Percentiles rank a stretch among this genome's conserved stretches.
Conservation (phyloP, 2,797 vertebrate species). For the Halcyon badia region DNA sequence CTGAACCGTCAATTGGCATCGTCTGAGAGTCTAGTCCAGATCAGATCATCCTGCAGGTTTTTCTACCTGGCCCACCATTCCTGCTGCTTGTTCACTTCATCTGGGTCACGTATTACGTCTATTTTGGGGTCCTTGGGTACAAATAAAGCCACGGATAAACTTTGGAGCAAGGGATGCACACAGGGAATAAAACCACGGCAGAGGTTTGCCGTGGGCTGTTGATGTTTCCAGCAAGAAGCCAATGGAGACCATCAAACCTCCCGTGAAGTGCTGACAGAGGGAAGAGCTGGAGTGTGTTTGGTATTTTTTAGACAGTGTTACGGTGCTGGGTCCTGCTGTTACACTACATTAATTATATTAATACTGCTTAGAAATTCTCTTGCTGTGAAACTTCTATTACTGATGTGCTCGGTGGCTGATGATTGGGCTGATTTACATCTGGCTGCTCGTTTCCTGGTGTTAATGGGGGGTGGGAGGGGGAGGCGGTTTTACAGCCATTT, state of each 20-base stretch:
- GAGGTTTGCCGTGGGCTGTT: not conserved
- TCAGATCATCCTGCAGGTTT: not conserved
- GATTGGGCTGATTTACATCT: constrained; percentile 63
- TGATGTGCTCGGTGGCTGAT: not conserved
- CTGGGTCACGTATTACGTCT: rapidly evolving
- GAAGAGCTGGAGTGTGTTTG: not conserved
- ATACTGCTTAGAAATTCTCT: constrained; percentile 6
- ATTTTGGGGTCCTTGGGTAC: not conserved
- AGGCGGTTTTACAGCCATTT: constrained; percentile 36
- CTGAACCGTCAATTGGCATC: not conserved
- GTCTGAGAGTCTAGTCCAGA: not conserved
- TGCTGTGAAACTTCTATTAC: constrained; percentile 22
- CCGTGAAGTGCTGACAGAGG: not conserved
- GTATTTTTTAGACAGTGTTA: not conserved
- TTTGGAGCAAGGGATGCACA: rapidly evolving
- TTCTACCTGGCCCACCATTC: not conserved
- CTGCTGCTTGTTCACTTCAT: not conserved
- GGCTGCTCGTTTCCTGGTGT: constrained; percentile 14
- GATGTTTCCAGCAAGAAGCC: not conserved
- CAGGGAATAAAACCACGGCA: not conserved
- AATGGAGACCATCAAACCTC: not conserved
- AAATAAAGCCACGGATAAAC: not conserved
- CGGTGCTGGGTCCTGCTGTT: not conserved
- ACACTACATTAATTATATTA: constrained; percentile 30
- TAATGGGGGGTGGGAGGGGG: not conserved